Evolutionary conservation across 2,888 invertebrate genomes (phyloP), one percentile per base, ranked within the genome.

Genomic region (Eudemis profundana): DNA sequence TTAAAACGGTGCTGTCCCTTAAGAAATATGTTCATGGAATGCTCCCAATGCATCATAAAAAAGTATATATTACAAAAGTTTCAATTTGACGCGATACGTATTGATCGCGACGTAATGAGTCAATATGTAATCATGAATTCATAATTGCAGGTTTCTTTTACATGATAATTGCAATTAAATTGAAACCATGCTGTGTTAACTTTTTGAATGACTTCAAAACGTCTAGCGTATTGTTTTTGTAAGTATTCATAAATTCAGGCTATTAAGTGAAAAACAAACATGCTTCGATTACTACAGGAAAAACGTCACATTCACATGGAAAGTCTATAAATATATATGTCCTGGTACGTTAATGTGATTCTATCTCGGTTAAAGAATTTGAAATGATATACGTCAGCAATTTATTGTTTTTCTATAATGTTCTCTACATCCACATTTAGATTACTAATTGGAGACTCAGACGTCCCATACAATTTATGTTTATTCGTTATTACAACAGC

Each of bases 371-470:
- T 27, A 56, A 36, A 38, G 12, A 51, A 44, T 21, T 8, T 46
- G 10, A 27, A 47, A 54, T n/a, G n/a, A 19, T 53, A 47, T 51
- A 51, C 15, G 23, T 15, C 47, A n/a, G 21, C 40, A 29, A 49
- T 47, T 47, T 49, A 63, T 40, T 29, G 29, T 53, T 47, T 27
- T 17, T 8, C 40, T 29, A 44, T 42, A 42, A 27, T 14, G 51
- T 59, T 59, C n/a, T 36, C 38, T 33, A 23, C 36, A 27, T 12
- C 51, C 60, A 53, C 60, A 40, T 59, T 65, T 53, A 65, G 65
- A 60, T 65, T 65, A 60, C 46, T 65, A 65, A 65, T 60, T 65
- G 53, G 65, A 40, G 44, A 47, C 23, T 42, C 51, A 46, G 65
- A 53, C 53, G 53, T 57, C 42, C 38, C 46, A 14, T 33, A 29